Evolutionary conservation across 2,797 vertebrate species (phyloP).

Genomic region (Pipistrellus pipistrellus): DNA sequence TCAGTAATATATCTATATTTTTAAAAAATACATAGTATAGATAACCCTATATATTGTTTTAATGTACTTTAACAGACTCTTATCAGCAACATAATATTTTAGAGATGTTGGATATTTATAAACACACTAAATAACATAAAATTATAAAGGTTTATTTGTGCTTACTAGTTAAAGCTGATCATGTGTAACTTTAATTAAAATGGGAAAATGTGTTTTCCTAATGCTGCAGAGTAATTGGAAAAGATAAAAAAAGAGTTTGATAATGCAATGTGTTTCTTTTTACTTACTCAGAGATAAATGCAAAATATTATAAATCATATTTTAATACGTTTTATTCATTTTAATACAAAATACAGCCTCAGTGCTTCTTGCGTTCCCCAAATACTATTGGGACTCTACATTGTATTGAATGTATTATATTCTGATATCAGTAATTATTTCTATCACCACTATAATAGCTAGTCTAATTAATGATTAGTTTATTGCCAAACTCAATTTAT

Average conservation of each 20-base stretch:
- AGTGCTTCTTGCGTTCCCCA: not conserved
- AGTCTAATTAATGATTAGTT: conserved; percentile 46
- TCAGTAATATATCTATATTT: not conserved
- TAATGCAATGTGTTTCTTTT: conserved; percentile 60
- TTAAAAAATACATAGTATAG: not conserved
- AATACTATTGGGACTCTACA: conserved; percentile 26
- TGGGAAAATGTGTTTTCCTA: conserved; percentile 78
- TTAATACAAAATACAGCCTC: conserved; percentile 55
- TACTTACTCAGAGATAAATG: conserved; percentile 62
- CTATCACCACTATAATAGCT: conserved; percentile 34
- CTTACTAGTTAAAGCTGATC: conserved; percentile 68
- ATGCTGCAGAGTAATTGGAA: conserved; percentile 69
- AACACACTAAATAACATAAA: conserved; percentile 54
- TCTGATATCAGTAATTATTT: conserved; percentile 56
- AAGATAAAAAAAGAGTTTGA: conserved; percentile 72
- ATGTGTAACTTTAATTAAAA: conserved; percentile 82
- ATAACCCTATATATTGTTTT: not conserved
- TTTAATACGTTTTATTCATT: conserved; percentile 76
- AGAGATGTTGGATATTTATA: conserved; percentile 29
- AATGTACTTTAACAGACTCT: conserved; percentile 53
- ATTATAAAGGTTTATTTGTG: conserved; percentile 72
- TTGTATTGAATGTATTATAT: conserved; percentile 45
- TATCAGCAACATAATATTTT: conserved; percentile 50
- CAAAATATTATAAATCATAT: conserved; percentile 64
- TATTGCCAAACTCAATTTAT: conserved; percentile 41